Conservation (phyloP, 2,888 invertebrate species). For the Amiota minor region DNA sequence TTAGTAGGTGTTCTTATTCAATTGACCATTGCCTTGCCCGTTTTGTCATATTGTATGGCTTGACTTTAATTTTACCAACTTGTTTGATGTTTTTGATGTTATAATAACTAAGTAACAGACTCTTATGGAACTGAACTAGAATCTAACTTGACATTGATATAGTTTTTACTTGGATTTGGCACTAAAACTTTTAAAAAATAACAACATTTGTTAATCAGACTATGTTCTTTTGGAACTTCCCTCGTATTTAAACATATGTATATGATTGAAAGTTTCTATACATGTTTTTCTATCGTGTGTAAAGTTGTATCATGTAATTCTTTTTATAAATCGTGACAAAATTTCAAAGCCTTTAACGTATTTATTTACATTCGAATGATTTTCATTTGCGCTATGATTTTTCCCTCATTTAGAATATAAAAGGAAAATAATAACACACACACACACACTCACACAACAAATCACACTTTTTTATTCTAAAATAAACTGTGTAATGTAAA, state of each 20-base stretch:
- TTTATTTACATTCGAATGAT: conserved; percentile 20
- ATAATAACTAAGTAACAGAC: too few species aligned
- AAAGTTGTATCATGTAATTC: not conserved
- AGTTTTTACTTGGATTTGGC: too few species aligned
- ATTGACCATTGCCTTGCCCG: too few species aligned
- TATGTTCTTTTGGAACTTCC: too few species aligned
- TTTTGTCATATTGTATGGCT: too few species aligned
- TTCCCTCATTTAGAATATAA: not conserved
- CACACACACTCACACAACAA: not conserved
- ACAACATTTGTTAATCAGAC: too few species aligned
- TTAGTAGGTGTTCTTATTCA: too few species aligned
- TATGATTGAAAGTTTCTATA: not conserved
- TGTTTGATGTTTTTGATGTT: too few species aligned
- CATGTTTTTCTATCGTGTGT: not conserved
- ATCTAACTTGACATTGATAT: not conserved
- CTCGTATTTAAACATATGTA: too few species aligned
- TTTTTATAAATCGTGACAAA: conserved; percentile 26
- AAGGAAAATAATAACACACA: not conserved
- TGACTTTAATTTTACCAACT: too few species aligned
- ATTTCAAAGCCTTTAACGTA: conserved; percentile 25
- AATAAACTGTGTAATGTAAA: not conserved
- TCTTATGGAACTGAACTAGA: not conserved
- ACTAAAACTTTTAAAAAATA: too few species aligned
- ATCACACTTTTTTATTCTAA: too few species aligned
- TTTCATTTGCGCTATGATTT: conserved; percentile 23